Evolutionary conservation across 2,888 invertebrate species (phyloP), one percentile per base, ranked within the genome.

Genomic region (Habrosyne pyritoides): DNA sequence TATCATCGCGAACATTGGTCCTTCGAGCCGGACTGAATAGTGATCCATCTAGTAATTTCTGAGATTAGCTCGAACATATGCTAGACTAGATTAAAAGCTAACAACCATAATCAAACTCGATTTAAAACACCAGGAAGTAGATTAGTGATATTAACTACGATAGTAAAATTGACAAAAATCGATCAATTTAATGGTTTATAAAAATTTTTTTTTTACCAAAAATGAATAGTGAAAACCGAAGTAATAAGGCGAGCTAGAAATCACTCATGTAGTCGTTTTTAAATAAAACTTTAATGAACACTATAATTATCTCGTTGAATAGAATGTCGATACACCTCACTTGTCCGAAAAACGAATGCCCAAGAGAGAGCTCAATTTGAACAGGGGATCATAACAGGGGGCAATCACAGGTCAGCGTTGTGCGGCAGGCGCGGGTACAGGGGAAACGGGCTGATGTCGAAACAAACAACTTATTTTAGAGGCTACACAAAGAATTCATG

Each of bases 401-500:
- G 77, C 83, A 84, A 83, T 83, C 82, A 83, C 81, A 78, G 66
- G 69, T 71, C 67, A 70, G 56, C 77, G 77, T 76, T 77, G 79
- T 74, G 67, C 67, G 61, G 59, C 3, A 21, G 21, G 21, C n/a
- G 33, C 21, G 54, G 46, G 18, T 59, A 59, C 65, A 67, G 60
- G 67, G 69, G 72, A 77, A 77, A 77, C 73, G 60, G 64, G 65
- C 63, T 70, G 53, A 70, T 78, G 81, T 79, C 79, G 83, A 84
- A 87, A 87, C 86, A 89, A 88, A 86, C 89, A 87, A 86, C 84
- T 87, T 89, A 86, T 89, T 84, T 85, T 76, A 73, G 77, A 69
- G 67, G 73, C 61, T 69, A 83, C 86, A 87, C 86, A 87, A 86
- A 88, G 87, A 86, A 83, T 80, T 80, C 87, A 89, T 89, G 89